Evolutionary conservation across 2,113 vertebrate species (phyloP), one percentile per base, ranked within the genome.

Genomic region (Tragelaphus strepsiceros): DNA sequence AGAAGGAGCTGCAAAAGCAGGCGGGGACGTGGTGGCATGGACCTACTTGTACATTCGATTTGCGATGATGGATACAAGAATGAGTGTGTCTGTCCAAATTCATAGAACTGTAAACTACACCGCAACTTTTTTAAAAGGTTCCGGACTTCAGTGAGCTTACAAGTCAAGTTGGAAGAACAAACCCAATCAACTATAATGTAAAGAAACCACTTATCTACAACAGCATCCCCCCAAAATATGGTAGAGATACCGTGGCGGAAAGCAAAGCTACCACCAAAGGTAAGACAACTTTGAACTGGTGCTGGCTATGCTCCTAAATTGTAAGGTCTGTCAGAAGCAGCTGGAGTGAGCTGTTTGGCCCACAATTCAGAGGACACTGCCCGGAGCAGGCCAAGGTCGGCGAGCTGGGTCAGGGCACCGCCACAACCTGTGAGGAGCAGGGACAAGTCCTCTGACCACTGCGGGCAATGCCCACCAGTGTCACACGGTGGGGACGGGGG

Each of bases 81-180:
- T 24, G 16, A 28, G 35, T 2, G 2, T 35, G 17, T n/a, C 12
- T n/a, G 9, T 32, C 51, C 71, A 59, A 92, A 43, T 4, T 53
- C 32, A 62, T 6, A 32, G 62, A 85, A 30, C 21, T 11, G 0
- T 80, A 77, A 92, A 71, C 24, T 51, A 56, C 15, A 90, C 8
- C 16, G 82, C 61, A 32, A 43, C 14, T 61, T 90, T 35, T 46
- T 53, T 19, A 87, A 78, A 67, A 58, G 80, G 35, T 46, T 67
- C 32, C 84, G 32, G 53, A 71, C 43, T 17, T 81, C 51, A 26
- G n/a, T 62, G 24, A 92, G 4, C 12, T 89, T 61, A 67, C 0
- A 59, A 74, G 16, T 24, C 89, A 77, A 53, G 32, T 32, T 67
- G 84, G 6, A 92, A 11, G 92, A 89, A 78, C 24, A 92, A 91